Percentiles rank a stretch among this genome's conserved stretches.
These are phyloP conservation scores for Stenichneumon culpator DNA, from an alignment of 2,888 invertebrate genomes.

Conservation along the genomic window DNA sequence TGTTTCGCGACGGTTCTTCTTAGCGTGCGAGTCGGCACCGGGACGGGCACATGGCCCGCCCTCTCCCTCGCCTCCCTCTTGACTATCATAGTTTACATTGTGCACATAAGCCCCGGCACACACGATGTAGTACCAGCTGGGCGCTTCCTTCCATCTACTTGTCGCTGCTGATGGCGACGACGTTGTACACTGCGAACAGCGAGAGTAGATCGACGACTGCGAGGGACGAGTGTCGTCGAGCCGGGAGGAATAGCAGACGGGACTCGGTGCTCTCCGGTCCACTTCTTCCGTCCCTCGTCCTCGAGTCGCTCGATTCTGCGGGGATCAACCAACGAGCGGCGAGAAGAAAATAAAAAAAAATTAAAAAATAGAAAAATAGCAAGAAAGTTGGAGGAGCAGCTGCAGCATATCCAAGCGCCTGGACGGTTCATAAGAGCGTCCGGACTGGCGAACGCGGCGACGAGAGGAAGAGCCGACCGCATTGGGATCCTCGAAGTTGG, in stretches of 20 bases:
- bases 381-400: conserved; percentile 10
- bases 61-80: background rate
- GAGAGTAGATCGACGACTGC: conserved; percentile 19
- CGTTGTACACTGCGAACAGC: background rate
- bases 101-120: conserved; percentile 25
- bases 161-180: conserved; percentile 9
- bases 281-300: background rate
- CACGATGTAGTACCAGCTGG: conserved; percentile 29
- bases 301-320: conserved; percentile 20
- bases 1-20: conserved; percentile 50
- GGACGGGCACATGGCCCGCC: background rate
- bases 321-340: background rate
- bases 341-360: background rate
- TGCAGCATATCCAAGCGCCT: conserved; percentile 3
- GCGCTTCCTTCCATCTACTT: background rate
- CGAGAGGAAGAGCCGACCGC: background rate
- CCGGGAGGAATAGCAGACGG: conserved; percentile 14
- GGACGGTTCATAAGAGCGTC: conserved; percentile 7
- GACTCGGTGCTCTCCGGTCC: background rate
- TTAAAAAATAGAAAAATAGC: background rate
- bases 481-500: conserved; percentile 31
- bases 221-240: conserved; percentile 38
- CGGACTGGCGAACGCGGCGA: background rate
- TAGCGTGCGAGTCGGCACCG: conserved; percentile 15
- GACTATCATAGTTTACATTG: conserved; percentile 22